Base-by-base conservation (phyloP, 2,113 vertebrate species). In the Poeciliopsis prolifica region DNA sequence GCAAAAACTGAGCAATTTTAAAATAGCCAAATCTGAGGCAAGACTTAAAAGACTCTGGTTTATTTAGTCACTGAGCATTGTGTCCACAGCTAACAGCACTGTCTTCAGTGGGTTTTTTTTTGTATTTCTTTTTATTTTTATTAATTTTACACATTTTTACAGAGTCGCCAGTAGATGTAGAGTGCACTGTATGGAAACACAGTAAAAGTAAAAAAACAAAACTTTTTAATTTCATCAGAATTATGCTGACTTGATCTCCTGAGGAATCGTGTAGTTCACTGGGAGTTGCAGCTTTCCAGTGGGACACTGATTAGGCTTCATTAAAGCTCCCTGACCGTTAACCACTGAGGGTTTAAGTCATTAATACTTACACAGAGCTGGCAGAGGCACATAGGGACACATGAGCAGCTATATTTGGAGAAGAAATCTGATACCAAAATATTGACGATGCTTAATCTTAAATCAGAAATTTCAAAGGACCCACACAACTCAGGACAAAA, bases 301-400 rank as follows among this genome's bases (percentile, higher is more conserved):
- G 89, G 82, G 87, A 77, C 65, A 5, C 31, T 82, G 78, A 91
- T 92, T 92, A 92, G 68, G 66, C 54, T 79, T 75, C 76, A 91
- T 92, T 93, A 91, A 64, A 60, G 17, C 61, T 91, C 90, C 78
- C 77, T 74, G 35, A 80, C 72, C 68, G 70, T 61, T 78, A 73
- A 35, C 85, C 61, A 35, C 28, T 61, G 87, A 84, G 78, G 77
- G 14, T 28, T 86, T 12, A 69, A 29, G 44, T 42, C 17, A 72
- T 65, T 77, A 31, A 35, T 14, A 40, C 28, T 51, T 29, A 31
- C 7, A 48, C 24, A 19, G 40, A 61, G 54, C 26, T 30, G 11
- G 30, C 77, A 48, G 68, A 85, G 58, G 26, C 74, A 12, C 70
- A 83, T 33, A 58, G 71, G 66, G 60, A 42, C 17, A 42, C 51